Evolutionary conservation across 2,113 vertebrate genomes (phyloP).

Genomic region (Xerus inauris): DNA sequence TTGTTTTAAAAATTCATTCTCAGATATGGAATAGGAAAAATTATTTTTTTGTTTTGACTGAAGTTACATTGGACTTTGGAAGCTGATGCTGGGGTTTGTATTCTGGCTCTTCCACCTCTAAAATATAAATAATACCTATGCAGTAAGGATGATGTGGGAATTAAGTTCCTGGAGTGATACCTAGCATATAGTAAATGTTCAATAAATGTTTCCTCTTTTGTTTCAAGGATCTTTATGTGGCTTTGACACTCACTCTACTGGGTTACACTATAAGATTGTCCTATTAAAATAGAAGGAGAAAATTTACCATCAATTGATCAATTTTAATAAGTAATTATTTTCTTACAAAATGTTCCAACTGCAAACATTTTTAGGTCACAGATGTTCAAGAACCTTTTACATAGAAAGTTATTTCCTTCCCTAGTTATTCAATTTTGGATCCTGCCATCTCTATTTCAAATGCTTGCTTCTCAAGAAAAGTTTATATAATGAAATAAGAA

Average conservation of each 20-base stretch:
- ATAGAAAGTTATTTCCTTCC: constrained; percentile 10
- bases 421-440: constrained; percentile 13
- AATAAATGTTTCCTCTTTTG: neutral
- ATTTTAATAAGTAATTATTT: constrained; percentile 8
- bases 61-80: neutral
- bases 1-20: constrained; percentile 2
- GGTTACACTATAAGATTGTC: neutral
- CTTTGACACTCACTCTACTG: neutral
- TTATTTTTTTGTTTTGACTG: neutral
- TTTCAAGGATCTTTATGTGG: neutral
- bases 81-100: neutral
- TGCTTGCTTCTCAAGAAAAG: constrained; percentile 33
- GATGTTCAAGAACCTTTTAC: neutral
- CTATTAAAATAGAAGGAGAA: neutral
- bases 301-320: neutral
- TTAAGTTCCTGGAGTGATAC: neutral
- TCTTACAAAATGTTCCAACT: neutral
- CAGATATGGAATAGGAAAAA: neutral
- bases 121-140: neutral
- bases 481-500: constrained; percentile 33
- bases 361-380: neutral
- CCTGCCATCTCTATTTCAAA: constrained; percentile 49
- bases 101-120: neutral
- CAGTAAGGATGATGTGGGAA: neutral
- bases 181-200: neutral